phyloP scores from a whole-genome alignment of 2,113 vertebrate genomes.

The Dipodomys merriami region DNA sequence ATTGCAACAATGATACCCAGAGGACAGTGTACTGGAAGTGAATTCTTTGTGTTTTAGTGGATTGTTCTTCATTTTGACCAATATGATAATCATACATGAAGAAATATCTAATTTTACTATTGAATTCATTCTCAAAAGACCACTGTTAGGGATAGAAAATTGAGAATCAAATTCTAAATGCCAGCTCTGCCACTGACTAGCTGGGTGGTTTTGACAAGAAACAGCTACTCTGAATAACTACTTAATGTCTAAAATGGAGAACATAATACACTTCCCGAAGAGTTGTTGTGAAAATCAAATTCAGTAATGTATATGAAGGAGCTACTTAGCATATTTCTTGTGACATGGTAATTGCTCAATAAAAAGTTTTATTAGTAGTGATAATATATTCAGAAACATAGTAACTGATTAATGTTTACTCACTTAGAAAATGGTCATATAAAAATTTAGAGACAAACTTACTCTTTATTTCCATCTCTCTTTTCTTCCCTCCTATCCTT shows the following conservation, averaged over 20 bases:
- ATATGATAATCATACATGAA: not conserved
- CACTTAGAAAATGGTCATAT: not conserved
- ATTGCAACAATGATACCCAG: too few species aligned
- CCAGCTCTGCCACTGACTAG: not conserved
- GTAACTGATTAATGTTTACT: not conserved
- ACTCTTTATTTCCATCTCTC: not conserved
- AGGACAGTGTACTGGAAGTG: too few species aligned
- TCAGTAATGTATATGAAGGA: not conserved
- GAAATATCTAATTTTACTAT: not conserved
- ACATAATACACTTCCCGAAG: not conserved
- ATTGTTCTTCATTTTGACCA: not conserved
- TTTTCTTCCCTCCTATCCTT: too few species aligned
- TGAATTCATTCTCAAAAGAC: not conserved
- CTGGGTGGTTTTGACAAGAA: not conserved
- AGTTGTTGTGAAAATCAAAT: not conserved
- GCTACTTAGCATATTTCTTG: not conserved
- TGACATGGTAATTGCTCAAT: not conserved
- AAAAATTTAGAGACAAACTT: not conserved
- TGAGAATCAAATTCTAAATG: not conserved
- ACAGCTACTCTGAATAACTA: not conserved
- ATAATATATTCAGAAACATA: conserved; percentile 9
- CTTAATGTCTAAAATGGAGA: not conserved
- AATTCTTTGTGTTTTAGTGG: not conserved
- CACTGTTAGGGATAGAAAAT: not conserved
- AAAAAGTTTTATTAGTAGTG: not conserved